Base-by-base conservation (phyloP, 2,113 vertebrate genomes). In the Solea senegalensis region DNA sequence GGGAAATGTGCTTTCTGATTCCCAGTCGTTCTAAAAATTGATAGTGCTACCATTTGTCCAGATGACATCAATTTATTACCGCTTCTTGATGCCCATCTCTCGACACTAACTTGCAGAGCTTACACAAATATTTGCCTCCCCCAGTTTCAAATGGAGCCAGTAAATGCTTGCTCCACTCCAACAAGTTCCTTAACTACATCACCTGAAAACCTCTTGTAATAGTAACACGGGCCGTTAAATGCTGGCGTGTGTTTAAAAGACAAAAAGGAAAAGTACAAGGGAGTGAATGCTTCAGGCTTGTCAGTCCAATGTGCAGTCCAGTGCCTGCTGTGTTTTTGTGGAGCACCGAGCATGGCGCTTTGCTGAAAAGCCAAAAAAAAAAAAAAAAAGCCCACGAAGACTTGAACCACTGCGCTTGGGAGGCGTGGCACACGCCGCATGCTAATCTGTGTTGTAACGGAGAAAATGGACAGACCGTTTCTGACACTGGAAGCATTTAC, bases 391-490 rank as follows among this genome's bases (percentile, higher is more conserved):
- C 74, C 52, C 62, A 76, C 39, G 21, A 76, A 69, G 64, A 61
- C 57, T 69, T 54, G 48, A 86, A 72, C 58, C 45, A 55, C 54
- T 56, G 51, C 27, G 21, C 72, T 75, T 80, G 66, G 52, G 63
- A 85, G 80, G 68, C 45, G 45, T 78, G 58, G 76, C 72, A 43
- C 61, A 68, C 15, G 44, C 55, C 1, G 21, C 66, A 64, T 12
- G 2, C 61, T 80, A 80, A 84, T 88, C 78, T 86, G 54, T 10
- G 55, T 68, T 71, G 74, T 50, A 73, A 75, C 61, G 51, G 28
- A 66, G 64, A 63, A 70, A 80, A 81, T 9, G 65, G 65, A 80
- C 74, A 65, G 60, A 56, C 57, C 41, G 65, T 48, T 71, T 81
- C 56, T 73, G 74, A 40, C 3, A 52, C 74, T 21, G 13, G 55